Evolutionary conservation across 2,888 invertebrate species (phyloP), one percentile per base, ranked within the genome.

Genomic region (Heliothis peltigera): DNA sequence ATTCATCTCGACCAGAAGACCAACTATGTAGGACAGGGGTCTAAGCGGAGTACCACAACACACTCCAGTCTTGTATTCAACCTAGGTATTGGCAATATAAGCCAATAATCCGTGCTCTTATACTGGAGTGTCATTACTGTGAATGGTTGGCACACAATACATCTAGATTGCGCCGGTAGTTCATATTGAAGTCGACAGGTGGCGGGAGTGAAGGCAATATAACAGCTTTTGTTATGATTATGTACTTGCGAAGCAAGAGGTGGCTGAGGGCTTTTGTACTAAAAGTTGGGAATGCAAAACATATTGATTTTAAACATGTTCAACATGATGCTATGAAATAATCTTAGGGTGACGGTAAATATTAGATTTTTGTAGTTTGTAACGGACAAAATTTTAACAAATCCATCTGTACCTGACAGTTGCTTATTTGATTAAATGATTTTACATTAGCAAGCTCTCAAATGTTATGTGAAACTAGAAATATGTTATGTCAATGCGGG

Each of bases 101-200:
- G 58, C 68, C 56, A 77, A 73, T 62, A 73, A 74, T 66, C 67
- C 48, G 10, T 43, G 53, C 74, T 68, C 62, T 73, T 58, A 46
- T 49, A 44, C 28, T 71, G 46, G 54, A 75, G 77, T 63, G 74
- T 77, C 75, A 72, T 76, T 74, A 62, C 53, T 12, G 39, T 61
- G 77, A 75, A 77, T 68, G 69, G 54, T 73, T 47, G 49, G 74
- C 75, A 61, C 74, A 68, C 74, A 73, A 77, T 77, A 60, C 77
- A 64, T 48, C 56, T 32, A 73, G 75, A 75, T 74, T 75, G 74
- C 60, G 18, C 51, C 77, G 60, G 68, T 77, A 74, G 69, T 74
- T 73, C 74, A 76, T 72, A 56, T 49, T 67, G 69, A 51, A 15
- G 22, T 46, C 61, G 77, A 68, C 68, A 68, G 60, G 77, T 63